These are phyloP conservation scores for Drosophila nikananu DNA, from an alignment of 1,140 invertebrate genomes.

Conservation along the genomic window DNA sequence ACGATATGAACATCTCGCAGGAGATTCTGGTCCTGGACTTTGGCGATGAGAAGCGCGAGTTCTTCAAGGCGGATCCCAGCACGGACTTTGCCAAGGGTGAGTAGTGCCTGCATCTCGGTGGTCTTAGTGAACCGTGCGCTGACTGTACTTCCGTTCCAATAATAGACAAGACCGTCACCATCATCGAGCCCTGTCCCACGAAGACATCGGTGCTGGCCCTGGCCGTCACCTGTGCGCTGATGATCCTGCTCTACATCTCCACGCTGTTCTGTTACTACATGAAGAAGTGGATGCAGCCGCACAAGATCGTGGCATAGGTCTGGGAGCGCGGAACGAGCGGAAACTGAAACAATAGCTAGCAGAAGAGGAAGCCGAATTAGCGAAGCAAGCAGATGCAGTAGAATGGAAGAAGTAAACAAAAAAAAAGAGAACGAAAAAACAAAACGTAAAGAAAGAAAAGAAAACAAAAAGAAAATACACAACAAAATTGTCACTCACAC, in stretches of 20 bases:
- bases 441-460: slow-evolving; percentile 52
- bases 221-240: slow-evolving; percentile 94
- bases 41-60: slow-evolving; percentile 94
- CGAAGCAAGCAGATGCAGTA: slow-evolving; percentile 1
- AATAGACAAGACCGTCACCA: slow-evolving; percentile 93
- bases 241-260: slow-evolving; percentile 95
- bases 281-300: slow-evolving; percentile 94
- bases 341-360: slow-evolving; percentile 10
- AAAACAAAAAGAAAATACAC: slow-evolving; percentile 76
- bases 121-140: not conserved
- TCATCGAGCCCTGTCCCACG: slow-evolving; percentile 95
- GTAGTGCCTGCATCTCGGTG: slow-evolving; percentile 1
- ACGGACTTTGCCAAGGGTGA: slow-evolving; percentile 91
- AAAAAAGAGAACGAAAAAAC: not conserved
- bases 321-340: slow-evolving; percentile 27
- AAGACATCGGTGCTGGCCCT: slow-evolving; percentile 95
- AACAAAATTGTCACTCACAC: slow-evolving; percentile 66
- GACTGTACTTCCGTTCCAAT: not conserved
- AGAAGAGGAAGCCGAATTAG: slow-evolving; percentile 5
- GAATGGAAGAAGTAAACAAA: slow-evolving; percentile 13
- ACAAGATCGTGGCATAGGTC: slow-evolving; percentile 91
- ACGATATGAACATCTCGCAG: slow-evolving; percentile 97
- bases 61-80: slow-evolving; percentile 91
- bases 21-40: slow-evolving; percentile 97
- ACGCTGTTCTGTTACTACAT: slow-evolving; percentile 96